Conservation (phyloP, 1,140 invertebrate species). For the Babylonia areolata region DNA sequence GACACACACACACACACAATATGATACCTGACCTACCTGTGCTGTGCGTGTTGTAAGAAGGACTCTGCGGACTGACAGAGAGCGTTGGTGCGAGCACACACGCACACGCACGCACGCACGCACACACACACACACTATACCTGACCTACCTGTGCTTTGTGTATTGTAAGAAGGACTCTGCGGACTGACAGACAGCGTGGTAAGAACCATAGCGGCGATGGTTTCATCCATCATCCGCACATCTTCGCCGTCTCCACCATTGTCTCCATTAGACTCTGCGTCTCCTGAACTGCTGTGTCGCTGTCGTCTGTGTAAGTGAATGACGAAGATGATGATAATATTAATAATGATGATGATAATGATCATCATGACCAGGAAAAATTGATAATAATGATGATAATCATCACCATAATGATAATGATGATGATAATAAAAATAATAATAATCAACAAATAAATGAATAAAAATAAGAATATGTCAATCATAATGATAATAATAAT, state of each 20-base stretch:
- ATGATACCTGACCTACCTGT: slow-evolving; percentile 22
- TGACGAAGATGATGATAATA: no score
- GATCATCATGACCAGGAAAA: no score
- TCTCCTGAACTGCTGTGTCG: slow-evolving; percentile 49
- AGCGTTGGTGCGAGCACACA: slow-evolving; percentile 79
- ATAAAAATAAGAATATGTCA: no score
- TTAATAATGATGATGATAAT: no score
- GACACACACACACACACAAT: no score
- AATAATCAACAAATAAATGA: no score
- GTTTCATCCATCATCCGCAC: slow-evolving; percentile 90
- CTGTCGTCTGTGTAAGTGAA: slow-evolving; percentile 38
- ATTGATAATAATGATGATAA: no score
- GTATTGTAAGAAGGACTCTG: slow-evolving; percentile 81
- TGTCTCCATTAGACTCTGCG: slow-evolving; percentile 38
- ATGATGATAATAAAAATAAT: not conserved
- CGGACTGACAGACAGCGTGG: slow-evolving; percentile 94
- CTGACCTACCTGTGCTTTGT: slow-evolving; percentile 9
- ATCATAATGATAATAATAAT: no score
- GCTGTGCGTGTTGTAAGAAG: slow-evolving; percentile 66
- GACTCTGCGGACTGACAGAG: slow-evolving; percentile 92
- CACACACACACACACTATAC: no score
- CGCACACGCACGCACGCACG: no score
- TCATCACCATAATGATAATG: no score
- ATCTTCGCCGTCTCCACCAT: slow-evolving; percentile 66
- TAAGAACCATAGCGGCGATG: slow-evolving; percentile 95